These are phyloP conservation scores for Rhinella marina DNA, from an alignment of 2,797 vertebrate genomes.

Conservation along the genomic window DNA sequence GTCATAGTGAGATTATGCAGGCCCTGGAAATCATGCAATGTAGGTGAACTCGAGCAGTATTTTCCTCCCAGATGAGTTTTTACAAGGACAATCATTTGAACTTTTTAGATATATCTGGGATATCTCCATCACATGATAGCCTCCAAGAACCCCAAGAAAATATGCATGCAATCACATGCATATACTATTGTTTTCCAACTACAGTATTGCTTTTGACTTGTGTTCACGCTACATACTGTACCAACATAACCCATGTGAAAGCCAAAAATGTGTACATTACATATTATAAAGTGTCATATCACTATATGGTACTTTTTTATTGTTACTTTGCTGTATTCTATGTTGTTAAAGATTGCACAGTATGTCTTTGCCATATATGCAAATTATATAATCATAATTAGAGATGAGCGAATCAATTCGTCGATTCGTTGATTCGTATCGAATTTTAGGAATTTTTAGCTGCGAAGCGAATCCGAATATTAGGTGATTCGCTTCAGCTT, in stretches of 20 bases:
- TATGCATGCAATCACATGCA: neutral
- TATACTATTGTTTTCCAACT: neutral
- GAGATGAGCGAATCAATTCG: too few species aligned
- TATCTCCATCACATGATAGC: neutral
- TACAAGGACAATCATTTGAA: neutral
- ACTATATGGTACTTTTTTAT: neutral
- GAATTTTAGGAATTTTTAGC: too few species aligned
- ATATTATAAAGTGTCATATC: neutral
- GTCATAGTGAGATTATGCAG: slow-evolving; percentile 35
- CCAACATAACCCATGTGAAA: neutral
- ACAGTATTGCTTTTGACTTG: neutral
- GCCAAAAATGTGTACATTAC: neutral
- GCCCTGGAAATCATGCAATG: neutral
- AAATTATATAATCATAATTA: too few species aligned
- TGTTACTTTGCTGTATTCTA: neutral
- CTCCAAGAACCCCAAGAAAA: neutral
- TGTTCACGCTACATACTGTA: neutral
- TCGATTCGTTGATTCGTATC: too few species aligned
- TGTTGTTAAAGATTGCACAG: too few species aligned
- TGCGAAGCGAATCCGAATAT: too few species aligned
- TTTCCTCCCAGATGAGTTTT: neutral
- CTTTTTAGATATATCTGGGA: neutral
- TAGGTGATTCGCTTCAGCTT: too few species aligned
- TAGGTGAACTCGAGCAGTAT: slow-evolving; percentile 20
- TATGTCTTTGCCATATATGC: too few species aligned